phyloP scores from a whole-genome alignment of 2,113 vertebrate species.

The Nothoprocta perdicaria region DNA sequence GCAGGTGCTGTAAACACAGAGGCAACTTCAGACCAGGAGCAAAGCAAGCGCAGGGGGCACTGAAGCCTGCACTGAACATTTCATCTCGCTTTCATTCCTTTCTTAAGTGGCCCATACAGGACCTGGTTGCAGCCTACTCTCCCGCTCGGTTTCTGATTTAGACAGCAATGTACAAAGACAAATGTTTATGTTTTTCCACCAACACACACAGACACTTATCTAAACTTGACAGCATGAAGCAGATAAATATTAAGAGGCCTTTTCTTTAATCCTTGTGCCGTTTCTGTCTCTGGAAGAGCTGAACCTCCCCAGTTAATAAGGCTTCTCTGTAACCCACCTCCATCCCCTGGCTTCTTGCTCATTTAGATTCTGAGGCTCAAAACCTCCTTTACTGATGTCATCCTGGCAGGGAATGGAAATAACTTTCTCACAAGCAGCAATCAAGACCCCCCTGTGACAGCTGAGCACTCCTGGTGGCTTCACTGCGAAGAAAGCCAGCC shows the following conservation, averaged over 20 bases:
- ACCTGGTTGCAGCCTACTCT: background rate
- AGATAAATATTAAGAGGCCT: slow-evolving; percentile 17
- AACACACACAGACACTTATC: slow-evolving; percentile 25
- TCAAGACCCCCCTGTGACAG: background rate
- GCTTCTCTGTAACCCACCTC: background rate
- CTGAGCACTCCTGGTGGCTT: fast-evolving
- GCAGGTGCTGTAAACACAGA: background rate
- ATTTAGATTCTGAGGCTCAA: background rate
- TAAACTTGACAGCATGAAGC: slow-evolving; percentile 7
- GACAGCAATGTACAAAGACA: background rate
- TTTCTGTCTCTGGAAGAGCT: background rate
- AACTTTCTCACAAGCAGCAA: background rate
- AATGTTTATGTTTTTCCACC: background rate
- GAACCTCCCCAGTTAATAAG: background rate
- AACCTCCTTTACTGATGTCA: background rate
- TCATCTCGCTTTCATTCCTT: background rate
- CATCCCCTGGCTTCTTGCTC: background rate
- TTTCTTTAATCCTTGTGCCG: slow-evolving; percentile 8
- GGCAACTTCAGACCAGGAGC: background rate
- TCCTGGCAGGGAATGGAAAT: background rate
- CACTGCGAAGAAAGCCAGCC: background rate
- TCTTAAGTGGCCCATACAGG: background rate
- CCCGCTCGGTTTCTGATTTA: background rate
- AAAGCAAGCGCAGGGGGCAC: background rate
- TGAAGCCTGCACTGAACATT: fast-evolving